A percentile compares a stretch with the other conserved stretches of the same genome.
Evolutionary conservation across 2,888 invertebrate species (phyloP).

Genomic region (Laspeyria flexula): DNA sequence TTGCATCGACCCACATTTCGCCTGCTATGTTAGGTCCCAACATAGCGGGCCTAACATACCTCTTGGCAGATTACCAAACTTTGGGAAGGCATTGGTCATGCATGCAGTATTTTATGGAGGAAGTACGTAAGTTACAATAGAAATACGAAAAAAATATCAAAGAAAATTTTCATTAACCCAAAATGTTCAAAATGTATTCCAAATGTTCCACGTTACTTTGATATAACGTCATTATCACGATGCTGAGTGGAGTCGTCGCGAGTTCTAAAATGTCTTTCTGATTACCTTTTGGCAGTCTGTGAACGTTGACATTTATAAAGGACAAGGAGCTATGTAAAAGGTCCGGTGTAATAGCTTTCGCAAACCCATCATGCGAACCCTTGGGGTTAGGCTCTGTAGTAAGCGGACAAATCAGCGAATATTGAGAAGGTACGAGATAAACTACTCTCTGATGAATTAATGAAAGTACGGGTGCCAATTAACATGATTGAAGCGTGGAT

Average conservation of each 20-base stretch:
- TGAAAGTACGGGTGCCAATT: slow-evolving; percentile 14
- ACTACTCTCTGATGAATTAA: slow-evolving; percentile 2
- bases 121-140: too few species aligned
- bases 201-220: slow-evolving; percentile 21
- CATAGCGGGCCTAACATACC: too few species aligned
- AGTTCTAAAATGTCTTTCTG: slow-evolving; percentile 55
- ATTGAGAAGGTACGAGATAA: slow-evolving; percentile 16
- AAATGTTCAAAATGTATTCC: slow-evolving; percentile 14
- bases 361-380: slow-evolving; percentile 41
- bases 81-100: too few species aligned
- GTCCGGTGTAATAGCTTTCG: slow-evolving; percentile 47
- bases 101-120: too few species aligned
- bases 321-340: slow-evolving; percentile 43
- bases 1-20: too few species aligned
- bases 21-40: too few species aligned
- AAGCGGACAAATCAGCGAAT: slow-evolving; percentile 25
- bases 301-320: slow-evolving; percentile 47
- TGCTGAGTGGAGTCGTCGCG: slow-evolving; percentile 14
- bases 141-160: not conserved
- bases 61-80: too few species aligned
- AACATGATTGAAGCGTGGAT: slow-evolving; percentile 10
- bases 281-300: slow-evolving; percentile 48
- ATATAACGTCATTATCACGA: slow-evolving; percentile 38
- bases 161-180: slow-evolving; percentile 2
- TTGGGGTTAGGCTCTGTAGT: slow-evolving; percentile 13